Percentiles rank a stretch among this genome's conserved stretches.
These are phyloP conservation scores for Malacoraja senta DNA, from an alignment of 2,797 vertebrate species.

Conservation along the genomic window DNA sequence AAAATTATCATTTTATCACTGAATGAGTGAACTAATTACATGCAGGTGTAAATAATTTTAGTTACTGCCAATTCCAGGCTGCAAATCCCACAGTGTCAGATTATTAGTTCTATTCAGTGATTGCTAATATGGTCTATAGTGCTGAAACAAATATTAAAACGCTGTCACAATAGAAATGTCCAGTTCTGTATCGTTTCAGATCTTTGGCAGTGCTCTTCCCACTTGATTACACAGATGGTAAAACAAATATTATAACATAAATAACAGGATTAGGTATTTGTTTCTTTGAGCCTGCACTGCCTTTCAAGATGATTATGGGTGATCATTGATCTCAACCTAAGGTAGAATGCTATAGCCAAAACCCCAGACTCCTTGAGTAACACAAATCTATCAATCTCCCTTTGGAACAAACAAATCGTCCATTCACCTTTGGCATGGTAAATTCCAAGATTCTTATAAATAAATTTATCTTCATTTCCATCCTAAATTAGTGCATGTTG, in stretches of 20 bases:
- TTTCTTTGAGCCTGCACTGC: no score
- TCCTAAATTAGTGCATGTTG: no score
- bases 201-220: neutral
- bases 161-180: neutral
- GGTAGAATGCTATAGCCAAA: no score
- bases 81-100: neutral
- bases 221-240: neutral
- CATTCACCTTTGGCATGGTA: no score
- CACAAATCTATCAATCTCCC: no score
- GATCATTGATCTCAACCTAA: no score
- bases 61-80: neutral
- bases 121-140: neutral
- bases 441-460: no score
- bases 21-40: neutral
- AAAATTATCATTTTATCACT: neutral
- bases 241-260: neutral
- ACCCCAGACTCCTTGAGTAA: no score
- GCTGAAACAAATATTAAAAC: neutral
- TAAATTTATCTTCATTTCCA: no score
- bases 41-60: neutral
- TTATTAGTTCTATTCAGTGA: neutral
- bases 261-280: no score
- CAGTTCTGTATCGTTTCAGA: neutral
- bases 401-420: no score
- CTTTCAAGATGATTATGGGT: no score